Conservation (phyloP, 1,140 invertebrate genomes). For the Drosophila bifasciata region DNA sequence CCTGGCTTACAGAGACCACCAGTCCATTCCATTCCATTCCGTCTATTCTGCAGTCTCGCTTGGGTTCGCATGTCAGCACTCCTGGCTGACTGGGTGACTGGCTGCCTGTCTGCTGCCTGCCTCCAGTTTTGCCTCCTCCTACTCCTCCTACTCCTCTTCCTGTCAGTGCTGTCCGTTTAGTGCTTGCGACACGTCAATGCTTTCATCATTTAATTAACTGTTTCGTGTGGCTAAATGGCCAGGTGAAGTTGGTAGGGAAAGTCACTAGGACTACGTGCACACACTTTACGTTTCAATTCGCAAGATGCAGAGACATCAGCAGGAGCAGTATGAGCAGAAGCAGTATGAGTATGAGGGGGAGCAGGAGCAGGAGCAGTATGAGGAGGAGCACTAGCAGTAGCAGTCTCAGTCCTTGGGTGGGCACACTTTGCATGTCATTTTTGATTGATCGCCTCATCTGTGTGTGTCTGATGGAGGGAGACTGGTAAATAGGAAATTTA, state of each 20-base stretch:
- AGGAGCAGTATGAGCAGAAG: slow-evolving; percentile 44
- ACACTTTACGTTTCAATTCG: slow-evolving; percentile 37
- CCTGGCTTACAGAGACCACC: neutral
- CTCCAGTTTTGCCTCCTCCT: slow-evolving; percentile 8
- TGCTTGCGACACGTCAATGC: slow-evolving; percentile 74
- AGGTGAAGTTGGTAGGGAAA: slow-evolving; percentile 20
- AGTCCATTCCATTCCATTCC: too few species aligned
- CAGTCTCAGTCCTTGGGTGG: too few species aligned
- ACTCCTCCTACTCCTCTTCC: slow-evolving; percentile 3
- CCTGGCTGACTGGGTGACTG: slow-evolving; percentile 5
- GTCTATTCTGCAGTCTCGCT: too few species aligned
- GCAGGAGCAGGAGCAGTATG: too few species aligned
- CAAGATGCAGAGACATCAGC: slow-evolving; percentile 59
- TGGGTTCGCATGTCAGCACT: slow-evolving; percentile 24
- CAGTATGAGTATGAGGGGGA: too few species aligned
- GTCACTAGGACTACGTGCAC: slow-evolving; percentile 12
- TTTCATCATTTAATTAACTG: slow-evolving; percentile 82
- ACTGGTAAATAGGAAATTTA: too few species aligned
- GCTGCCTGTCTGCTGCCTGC: slow-evolving; percentile 3
- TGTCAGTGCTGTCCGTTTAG: slow-evolving; percentile 26
- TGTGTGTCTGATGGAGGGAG: too few species aligned
- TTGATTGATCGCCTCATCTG: too few species aligned
- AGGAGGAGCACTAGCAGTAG: too few species aligned
- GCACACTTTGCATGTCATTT: too few species aligned
- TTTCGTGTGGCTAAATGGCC: slow-evolving; percentile 50